A percentile compares a stretch with the other conserved stretches of the same genome.
These are phyloP conservation scores for Rutilus rutilus DNA, from an alignment of 2,113 vertebrate genomes.

Conservation along the genomic window DNA sequence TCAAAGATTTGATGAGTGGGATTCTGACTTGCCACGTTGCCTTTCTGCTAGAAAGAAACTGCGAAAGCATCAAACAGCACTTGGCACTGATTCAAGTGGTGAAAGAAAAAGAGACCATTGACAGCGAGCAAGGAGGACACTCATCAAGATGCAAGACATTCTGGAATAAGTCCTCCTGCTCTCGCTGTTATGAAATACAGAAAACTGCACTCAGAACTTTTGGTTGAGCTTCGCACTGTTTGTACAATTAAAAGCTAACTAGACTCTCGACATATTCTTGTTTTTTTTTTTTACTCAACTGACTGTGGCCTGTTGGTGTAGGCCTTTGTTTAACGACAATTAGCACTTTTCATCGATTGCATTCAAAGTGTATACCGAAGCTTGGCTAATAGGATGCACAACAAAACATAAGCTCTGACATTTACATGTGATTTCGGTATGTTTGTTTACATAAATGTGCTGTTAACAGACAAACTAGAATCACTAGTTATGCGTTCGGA, in stretches of 20 bases:
- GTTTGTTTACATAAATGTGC: slow-evolving; percentile 23
- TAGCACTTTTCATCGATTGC: slow-evolving; percentile 44
- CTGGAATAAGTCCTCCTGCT: slow-evolving; percentile 1
- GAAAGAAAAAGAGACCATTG: slow-evolving; percentile 13
- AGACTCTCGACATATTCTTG: slow-evolving; percentile 6
- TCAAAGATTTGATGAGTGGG: background rate
- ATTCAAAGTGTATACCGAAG: slow-evolving; percentile 3
- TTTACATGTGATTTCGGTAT: slow-evolving; percentile 36
- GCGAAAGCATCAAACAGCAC: background rate
- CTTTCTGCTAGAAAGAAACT: slow-evolving; percentile 22
- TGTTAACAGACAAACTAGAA: slow-evolving; percentile 20
- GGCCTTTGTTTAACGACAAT: background rate
- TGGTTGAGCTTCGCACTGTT: background rate
- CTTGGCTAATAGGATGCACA: background rate
- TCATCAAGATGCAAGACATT: slow-evolving; percentile 32
- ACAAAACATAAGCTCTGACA: slow-evolving; percentile 12
- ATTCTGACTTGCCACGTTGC: slow-evolving; percentile 15
- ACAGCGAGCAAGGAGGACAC: background rate
- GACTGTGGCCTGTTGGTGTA: slow-evolving; percentile 4
- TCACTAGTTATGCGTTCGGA: background rate
- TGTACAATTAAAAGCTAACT: slow-evolving; percentile 19
- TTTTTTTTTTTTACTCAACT: slow-evolving; percentile 24
- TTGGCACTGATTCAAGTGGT: slow-evolving; percentile 20
- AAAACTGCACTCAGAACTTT: slow-evolving; percentile 1
- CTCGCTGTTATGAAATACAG: background rate